A percentile compares a stretch with the other conserved stretches of the same genome.
Evolutionary conservation across 2,797 vertebrate species (phyloP).

Genomic region (Crocodylus rhombifer): DNA sequence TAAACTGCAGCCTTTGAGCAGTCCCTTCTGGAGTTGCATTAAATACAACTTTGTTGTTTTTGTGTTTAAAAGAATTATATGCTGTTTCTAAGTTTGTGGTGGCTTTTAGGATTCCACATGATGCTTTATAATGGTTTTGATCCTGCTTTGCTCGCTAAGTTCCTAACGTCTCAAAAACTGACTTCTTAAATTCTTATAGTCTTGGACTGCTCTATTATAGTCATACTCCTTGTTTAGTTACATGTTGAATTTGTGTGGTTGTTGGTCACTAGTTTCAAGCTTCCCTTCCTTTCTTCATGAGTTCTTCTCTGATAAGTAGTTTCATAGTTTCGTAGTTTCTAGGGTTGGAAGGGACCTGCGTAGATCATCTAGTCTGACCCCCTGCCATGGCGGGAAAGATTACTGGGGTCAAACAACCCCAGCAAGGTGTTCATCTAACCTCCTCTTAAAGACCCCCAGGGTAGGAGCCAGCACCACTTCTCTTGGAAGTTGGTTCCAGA

Average conservation of each 20-base stretch:
- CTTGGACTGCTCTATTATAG: conserved; percentile 60
- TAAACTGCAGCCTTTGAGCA: conserved; percentile 2
- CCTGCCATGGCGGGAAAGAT: too few relatives aligned
- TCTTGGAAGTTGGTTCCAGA: too few relatives aligned
- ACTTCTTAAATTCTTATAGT: conserved; percentile 72
- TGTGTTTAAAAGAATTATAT: conserved; percentile 46
- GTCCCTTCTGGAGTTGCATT: conserved; percentile 26
- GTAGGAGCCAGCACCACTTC: too few relatives aligned
- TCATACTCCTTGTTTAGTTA: background rate
- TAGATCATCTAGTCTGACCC: too few relatives aligned
- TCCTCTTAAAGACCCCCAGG: too few relatives aligned
- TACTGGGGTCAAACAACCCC: too few relatives aligned
- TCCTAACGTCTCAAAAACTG: conserved; percentile 59
- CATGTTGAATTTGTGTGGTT: conserved; percentile 44
- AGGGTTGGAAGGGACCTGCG: too few relatives aligned
- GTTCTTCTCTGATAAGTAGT: conserved; percentile 59
- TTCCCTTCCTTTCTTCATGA: background rate
- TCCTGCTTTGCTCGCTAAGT: conserved; percentile 70
- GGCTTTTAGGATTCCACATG: conserved; percentile 66
- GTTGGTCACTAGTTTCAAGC: conserved; percentile 44
- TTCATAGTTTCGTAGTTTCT: too few relatives aligned
- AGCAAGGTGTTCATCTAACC: too few relatives aligned
- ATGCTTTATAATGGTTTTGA: conserved; percentile 71
- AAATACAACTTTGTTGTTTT: conserved; percentile 25
- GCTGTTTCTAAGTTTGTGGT: conserved; percentile 65